Percentiles rank a stretch among this genome's conserved stretches.
Conservation (phyloP, 1,140 invertebrate species). For the Drosophila parabipectinata region DNA sequence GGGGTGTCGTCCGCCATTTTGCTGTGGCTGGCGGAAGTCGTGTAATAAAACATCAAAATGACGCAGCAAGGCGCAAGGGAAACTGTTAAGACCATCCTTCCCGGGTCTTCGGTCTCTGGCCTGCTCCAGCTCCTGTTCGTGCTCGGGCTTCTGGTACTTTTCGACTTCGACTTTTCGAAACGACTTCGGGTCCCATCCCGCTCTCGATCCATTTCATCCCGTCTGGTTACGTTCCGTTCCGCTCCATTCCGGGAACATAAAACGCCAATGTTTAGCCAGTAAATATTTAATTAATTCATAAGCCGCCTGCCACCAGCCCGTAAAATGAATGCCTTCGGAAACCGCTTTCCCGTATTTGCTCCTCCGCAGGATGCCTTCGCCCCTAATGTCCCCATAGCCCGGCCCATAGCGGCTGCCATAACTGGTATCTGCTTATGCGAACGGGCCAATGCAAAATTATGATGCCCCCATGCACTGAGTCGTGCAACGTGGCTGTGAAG, state of each 20-base stretch:
- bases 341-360: conserved; percentile 16
- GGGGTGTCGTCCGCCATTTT: conserved; percentile 19
- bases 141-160: neutral
- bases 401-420: conserved; percentile 10
- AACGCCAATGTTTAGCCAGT: conserved; percentile 72
- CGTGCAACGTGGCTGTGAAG: conserved; percentile 45
- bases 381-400: neutral
- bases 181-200: conserved; percentile 12
- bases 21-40: conserved; percentile 82
- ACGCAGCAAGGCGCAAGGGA: conserved; percentile 62
- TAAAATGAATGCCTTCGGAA: conserved; percentile 41
- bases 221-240: conserved; percentile 13
- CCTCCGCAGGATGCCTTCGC: conserved; percentile 4
- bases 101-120: conserved; percentile 7
- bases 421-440: conserved; percentile 36
- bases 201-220: conserved; percentile 9
- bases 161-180: too few species aligned
- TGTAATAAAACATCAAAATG: conserved; percentile 80
- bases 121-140: neutral
- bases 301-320: conserved; percentile 47
- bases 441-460: conserved; percentile 66
- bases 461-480: conserved; percentile 53
- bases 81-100: conserved; percentile 54
- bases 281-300: conserved; percentile 82
- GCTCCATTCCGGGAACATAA: conserved; percentile 46